phyloP scores from a whole-genome alignment of 2,113 vertebrate genomes.

The Callocephalon fimbriatum region DNA sequence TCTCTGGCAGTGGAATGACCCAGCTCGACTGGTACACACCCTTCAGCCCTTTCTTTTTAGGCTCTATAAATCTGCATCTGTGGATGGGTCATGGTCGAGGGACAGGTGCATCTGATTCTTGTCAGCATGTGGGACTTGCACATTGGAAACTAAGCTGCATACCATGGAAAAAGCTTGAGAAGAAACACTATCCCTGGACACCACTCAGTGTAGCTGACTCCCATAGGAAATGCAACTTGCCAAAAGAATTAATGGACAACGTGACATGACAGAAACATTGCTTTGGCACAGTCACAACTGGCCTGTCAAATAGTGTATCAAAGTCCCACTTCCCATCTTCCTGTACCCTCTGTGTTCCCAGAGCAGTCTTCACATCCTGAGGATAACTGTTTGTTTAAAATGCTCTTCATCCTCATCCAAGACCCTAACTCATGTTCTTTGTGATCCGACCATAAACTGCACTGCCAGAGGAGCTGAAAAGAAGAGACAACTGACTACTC shows the following conservation, averaged over 20 bases:
- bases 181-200: not conserved
- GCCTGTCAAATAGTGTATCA: not conserved
- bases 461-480: not conserved
- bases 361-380: not conserved
- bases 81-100: not conserved
- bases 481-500: not conserved
- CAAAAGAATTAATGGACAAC: not conserved
- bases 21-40: not conserved
- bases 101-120: slow-evolving; percentile 31
- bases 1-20: not conserved
- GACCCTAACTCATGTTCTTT: not conserved
- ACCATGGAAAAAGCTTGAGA: not conserved
- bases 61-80: not conserved
- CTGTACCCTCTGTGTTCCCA: not conserved
- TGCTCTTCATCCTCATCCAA: not conserved
- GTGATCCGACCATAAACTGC: rapidly evolving
- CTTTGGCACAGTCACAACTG: not conserved
- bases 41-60: not conserved
- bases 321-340: not conserved
- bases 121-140: not conserved
- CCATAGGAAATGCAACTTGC: not conserved
- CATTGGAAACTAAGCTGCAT: not conserved
- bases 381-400: not conserved
- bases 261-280: not conserved
- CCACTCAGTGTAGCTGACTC: not conserved